Base-by-base conservation (phyloP, 2,888 invertebrate species). In the Parnassius mnemosyne region DNA sequence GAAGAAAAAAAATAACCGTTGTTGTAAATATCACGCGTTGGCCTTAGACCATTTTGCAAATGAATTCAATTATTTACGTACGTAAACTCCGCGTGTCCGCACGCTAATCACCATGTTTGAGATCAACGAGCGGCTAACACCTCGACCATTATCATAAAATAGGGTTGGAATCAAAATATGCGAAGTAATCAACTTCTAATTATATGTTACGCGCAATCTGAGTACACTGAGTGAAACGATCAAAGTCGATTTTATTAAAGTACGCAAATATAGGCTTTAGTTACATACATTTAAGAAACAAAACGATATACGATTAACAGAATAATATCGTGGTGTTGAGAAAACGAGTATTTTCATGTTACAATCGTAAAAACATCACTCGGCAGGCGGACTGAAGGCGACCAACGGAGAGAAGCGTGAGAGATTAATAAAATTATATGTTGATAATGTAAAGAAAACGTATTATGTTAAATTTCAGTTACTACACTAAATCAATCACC, bases 131-230 rank as follows among this genome's bases (percentile, higher is more conserved):
- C 60, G 65, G 63, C 69, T 67, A 69, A 71, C 71, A 70, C 72
- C 65, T 66, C 63, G 59, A 54, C 71, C 62, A 75, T 74, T 71
- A 71, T 69, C 71, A 69, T 75, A 75, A 75, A 73, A 69, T 71
- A 71, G 65, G 65, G 63, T 69, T 63, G 57, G 65, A 70, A 68
- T 74, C 71, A 68, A 73, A 73, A 68, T 71, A 73, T 70, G 69
- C 66, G 63, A 65, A 70, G 71, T 70, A 71, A 78, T 77, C 74
- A 74, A 73, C 68, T 68, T 70, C 72, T 79, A 80, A 78, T 81
- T 78, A 75, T 69, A 71, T 61, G 68, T 71, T 75, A 68, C 67
- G 52, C 63, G 7, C n/a, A 57, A 47, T 13, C 49, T 20, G 49
- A 49, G 43, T 44, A 54, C 47, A 9, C 12, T 49, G 10, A 42